Base-by-base conservation (phyloP, 2,888 invertebrate species). In the Ormyrus thymus region DNA sequence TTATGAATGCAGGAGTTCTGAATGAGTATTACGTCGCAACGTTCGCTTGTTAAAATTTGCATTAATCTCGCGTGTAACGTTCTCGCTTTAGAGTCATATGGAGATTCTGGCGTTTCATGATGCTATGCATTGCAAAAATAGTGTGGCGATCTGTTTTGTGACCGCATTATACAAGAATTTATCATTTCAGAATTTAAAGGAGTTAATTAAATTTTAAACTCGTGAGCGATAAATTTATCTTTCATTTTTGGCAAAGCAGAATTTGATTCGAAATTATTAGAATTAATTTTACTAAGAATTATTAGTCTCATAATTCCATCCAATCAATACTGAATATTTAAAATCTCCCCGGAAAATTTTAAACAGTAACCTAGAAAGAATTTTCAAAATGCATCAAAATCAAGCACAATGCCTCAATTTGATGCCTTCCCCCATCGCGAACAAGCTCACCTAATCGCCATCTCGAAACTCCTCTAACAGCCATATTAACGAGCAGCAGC, bases 31-130 rank as follows among this genome's bases (percentile, higher is more conserved):
- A 58, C 15, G 51, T 3, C 9, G 58, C 58, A 1, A 9, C 58
- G 29, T 9, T 15, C 9, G 58, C 15, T 58, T 15, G 58, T 58
- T 58, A 15, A 58, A 58, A 58, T 58, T 58, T 58, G 58, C 58
- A 58, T 58, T 15, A 15, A 55, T 55, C 29, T 29, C 13, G 11
- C 13, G 7, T n/a, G n/a, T 55, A 13, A 13, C n/a, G 55, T 11
- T 55, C 11, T 55, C 29, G 55, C 55, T 11, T 55, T 55, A 13
- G 10, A n/a, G n/a, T 11, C 55, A 7, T 55, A 55, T 55, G 55
- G 55, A 55, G 13, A 55, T 55, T 55, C n/a, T 13, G 6, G 55
- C 13, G 29, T 29, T 29, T 29, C 29, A 29, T 29, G 29, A 29
- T 29, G 29, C 11, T 55, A 55, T 13, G n/a, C 11, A 55, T 55